Evolutionary conservation across 1,140 invertebrate species (phyloP), one percentile per base, ranked within the genome.

Genomic region (Ips typographus): DNA sequence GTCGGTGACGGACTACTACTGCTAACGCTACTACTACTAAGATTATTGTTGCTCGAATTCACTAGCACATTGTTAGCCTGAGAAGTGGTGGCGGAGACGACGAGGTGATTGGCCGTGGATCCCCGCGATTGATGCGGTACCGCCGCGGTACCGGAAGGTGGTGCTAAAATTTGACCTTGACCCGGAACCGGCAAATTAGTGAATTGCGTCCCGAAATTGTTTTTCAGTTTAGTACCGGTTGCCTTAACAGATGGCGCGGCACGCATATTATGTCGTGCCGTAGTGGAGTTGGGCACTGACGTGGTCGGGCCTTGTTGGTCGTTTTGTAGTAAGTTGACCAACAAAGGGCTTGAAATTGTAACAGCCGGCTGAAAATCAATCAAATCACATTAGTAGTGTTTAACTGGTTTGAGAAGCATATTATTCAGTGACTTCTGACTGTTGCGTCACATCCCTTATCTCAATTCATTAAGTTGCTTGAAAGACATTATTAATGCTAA

Each of bases 261-360:
- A 37, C 61, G 53, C 64, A 71, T 71, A n/a, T 65, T 52, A 36
- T 60, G 67, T 22, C 62, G 63, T 53, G 49, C 51, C 4, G 70
- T 47, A 2, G 37, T 6, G 4, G 61, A 52, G 53, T 38, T 66
- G 37, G 53, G 56, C 47, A 44, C 53, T 8, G 72, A 8, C 42
- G 71, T 53, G 38, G 58, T 68, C 40, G 56, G 36, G 38, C 40
- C 67, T 68, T 74, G 68, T 40, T 88, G 90, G 76, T 95, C 93
- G 78, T 93, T 95, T 83, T 96, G 94, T 72, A 96, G 82, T 63
- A 96, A 82, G 82, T 96, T 97, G 2, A 96, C 94, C 52, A 96
- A 83, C 61, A 96, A 81, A n/a, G 94, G 94, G 80, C 93, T 95
- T 67, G 93, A 92, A 74, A 93, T 85, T 37, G 90, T 90, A 42